A percentile compares a stretch with the other conserved stretches of the same genome.
Evolutionary conservation across 2,797 vertebrate species (phyloP).

Genomic region (Paedocypris micromegethes): DNA sequence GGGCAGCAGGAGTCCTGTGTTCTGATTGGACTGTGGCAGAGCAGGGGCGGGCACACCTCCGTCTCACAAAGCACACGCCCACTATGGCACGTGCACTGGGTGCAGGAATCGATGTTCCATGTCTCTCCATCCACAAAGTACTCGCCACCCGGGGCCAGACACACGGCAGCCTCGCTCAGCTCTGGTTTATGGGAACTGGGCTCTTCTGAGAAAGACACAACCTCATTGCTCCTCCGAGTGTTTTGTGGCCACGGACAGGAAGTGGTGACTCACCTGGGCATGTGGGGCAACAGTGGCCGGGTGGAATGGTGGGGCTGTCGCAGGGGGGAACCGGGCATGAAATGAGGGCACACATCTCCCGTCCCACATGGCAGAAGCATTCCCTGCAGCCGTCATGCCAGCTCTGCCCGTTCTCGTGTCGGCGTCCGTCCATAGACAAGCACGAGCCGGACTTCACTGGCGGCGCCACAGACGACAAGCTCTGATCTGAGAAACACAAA

Average conservation of each 20-base stretch:
- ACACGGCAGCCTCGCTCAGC: constrained; percentile 74
- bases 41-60: constrained; percentile 83
- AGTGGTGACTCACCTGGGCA: constrained; percentile 66
- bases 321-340: constrained; percentile 81
- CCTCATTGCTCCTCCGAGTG: not conserved
- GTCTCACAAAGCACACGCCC: constrained; percentile 84
- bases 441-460: constrained; percentile 73
- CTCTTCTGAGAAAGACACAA: constrained; percentile 63
- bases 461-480: constrained; percentile 62
- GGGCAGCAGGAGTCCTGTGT: constrained; percentile 86
- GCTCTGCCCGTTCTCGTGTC: constrained; percentile 78
- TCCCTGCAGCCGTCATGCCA: constrained; percentile 90
- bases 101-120: constrained; percentile 87
- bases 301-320: constrained; percentile 74
- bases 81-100: constrained; percentile 81
- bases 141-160: constrained; percentile 81
- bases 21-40: constrained; percentile 80
- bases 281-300: constrained; percentile 80
- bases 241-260: not conserved
- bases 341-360: constrained; percentile 87
- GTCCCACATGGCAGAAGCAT: constrained; percentile 79
- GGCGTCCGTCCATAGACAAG: constrained; percentile 81
- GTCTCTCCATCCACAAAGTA: constrained; percentile 85
- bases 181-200: constrained; percentile 73
- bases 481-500: constrained; percentile 40